These are phyloP conservation scores for Tipula unca DNA, from an alignment of 2,888 invertebrate species.

Conservation along the genomic window DNA sequence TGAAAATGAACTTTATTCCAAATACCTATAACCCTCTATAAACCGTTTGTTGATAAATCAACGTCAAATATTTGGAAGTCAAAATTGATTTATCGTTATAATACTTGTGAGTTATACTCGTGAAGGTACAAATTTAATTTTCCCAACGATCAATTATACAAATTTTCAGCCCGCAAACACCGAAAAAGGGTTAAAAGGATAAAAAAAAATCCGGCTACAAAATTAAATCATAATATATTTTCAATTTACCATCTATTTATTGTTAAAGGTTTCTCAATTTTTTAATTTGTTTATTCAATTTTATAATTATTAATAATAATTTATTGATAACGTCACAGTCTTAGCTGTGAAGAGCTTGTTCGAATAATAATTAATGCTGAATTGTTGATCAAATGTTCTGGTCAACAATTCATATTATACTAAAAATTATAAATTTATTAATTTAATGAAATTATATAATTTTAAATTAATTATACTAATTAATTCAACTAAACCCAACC, in stretches of 20 bases:
- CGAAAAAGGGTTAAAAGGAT: too few relatives aligned
- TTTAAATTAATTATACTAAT: background rate
- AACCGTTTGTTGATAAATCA: too few relatives aligned
- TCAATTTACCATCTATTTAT: background rate
- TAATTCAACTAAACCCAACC: background rate
- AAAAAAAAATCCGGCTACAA: background rate
- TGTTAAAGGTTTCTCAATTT: background rate
- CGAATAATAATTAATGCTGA: background rate
- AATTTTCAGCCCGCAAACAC: too few relatives aligned
- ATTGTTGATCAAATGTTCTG: background rate
- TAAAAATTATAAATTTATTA: background rate
- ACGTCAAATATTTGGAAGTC: background rate
- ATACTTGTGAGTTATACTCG: too few relatives aligned
- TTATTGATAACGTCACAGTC: background rate
- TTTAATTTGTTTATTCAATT: background rate
- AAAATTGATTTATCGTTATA: background rate
- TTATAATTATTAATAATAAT: background rate
- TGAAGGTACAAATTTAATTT: background rate
- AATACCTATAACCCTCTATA: too few relatives aligned
- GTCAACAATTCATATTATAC: background rate
- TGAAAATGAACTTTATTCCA: too few relatives aligned
- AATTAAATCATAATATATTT: background rate
- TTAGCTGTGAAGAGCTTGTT: constrained; percentile 4
- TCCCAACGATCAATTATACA: background rate
- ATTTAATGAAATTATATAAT: background rate